Evolutionary conservation across 64 coral and sea anemone genomes (phyloP).

Genomic region (Dendronephthya gigantea): DNA sequence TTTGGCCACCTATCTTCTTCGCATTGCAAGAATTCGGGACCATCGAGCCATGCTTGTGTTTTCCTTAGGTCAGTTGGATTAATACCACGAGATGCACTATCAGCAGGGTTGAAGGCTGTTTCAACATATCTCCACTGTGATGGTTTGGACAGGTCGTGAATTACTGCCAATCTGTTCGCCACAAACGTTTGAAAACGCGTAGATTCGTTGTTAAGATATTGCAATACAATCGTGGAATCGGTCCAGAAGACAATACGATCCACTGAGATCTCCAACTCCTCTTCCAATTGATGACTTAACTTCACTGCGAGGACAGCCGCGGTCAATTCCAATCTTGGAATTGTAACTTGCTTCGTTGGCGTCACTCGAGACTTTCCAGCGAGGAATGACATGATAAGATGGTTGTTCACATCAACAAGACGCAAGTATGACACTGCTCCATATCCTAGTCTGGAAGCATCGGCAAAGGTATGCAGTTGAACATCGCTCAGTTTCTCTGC

Average conservation of each 20-base stretch:
- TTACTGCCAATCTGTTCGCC: constrained; percentile 7
- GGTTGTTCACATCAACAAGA: constrained; percentile 6
- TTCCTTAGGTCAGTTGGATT: neutral
- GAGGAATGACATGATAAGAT: neutral
- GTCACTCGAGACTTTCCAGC: constrained; percentile 5
- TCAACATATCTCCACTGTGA: constrained; percentile 6
- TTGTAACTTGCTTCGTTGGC: constrained; percentile 1
- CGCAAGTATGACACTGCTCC: neutral
- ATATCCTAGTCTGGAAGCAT: neutral
- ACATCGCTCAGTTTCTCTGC: neutral
- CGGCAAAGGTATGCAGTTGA: neutral
- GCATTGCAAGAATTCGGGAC: constrained; percentile 23
- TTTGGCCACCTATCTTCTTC: constrained; percentile 4
- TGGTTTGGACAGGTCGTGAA: constrained; percentile 11
- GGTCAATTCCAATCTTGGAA: constrained; percentile 26
- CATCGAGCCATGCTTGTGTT: neutral
- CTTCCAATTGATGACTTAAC: neutral
- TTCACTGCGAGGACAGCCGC: constrained; percentile 15
- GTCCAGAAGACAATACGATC: constrained; percentile 2
- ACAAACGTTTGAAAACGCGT: constrained; percentile 25
- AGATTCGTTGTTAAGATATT: constrained; percentile 9
- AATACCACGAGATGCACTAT: neutral
- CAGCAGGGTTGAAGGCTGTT: neutral
- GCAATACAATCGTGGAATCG: constrained; percentile 10
- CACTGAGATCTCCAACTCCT: neutral